phyloP scores from a whole-genome alignment of 2,113 vertebrate species.

The Oncorhynchus nerka region DNA sequence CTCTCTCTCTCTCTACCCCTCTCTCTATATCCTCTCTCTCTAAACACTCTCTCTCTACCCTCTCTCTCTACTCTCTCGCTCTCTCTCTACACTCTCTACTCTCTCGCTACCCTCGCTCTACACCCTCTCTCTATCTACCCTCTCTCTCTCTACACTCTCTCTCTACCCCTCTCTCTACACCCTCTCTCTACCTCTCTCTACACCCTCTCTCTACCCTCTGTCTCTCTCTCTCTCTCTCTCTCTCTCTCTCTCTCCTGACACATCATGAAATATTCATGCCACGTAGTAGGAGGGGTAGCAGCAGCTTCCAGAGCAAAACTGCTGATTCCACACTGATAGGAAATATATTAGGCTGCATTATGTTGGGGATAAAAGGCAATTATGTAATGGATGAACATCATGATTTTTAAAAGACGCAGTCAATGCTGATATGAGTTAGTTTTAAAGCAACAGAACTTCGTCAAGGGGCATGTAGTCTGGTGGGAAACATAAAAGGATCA shows the following conservation, averaged over 20 bases:
- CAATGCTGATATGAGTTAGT: not conserved
- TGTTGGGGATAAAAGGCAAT: not conserved
- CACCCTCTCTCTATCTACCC: not conserved
- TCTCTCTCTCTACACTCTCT: not conserved
- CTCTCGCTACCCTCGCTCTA: not conserved
- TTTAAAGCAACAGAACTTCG: not conserved
- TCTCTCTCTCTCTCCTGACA: not conserved
- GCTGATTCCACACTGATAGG: constrained; percentile 1
- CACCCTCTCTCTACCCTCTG: not conserved
- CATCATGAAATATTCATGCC: not conserved
- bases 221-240: not conserved
- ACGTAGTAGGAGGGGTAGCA: not conserved
- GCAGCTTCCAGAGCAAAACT: not conserved
- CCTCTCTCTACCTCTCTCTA: not conserved
- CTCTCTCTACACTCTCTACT: not conserved
- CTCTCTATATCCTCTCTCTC: not conserved
- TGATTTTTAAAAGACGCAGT: not conserved
- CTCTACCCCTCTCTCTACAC: not conserved
- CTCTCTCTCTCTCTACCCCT: not conserved
- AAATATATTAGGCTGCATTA: not conserved
- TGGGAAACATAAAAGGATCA: not conserved
- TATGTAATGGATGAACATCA: not conserved
- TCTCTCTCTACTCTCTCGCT: not conserved
- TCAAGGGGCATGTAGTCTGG: not conserved
- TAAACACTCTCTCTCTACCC: not conserved